These are phyloP conservation scores for Chelon auratus DNA, from an alignment of 2,797 vertebrate species.

Conservation along the genomic window DNA sequence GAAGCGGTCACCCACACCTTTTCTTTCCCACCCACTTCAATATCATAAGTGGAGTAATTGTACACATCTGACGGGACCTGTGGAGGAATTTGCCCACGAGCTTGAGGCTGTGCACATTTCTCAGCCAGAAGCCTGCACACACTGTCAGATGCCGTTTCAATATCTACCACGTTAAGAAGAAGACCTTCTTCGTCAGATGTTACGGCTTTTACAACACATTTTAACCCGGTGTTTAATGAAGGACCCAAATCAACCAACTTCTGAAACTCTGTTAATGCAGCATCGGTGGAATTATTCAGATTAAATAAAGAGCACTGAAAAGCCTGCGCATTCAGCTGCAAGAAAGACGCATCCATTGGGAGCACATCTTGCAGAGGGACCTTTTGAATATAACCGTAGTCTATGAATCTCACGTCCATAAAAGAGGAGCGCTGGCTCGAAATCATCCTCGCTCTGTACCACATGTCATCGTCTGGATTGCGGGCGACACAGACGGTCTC, in stretches of 20 bases:
- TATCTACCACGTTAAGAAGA: constrained; percentile 48
- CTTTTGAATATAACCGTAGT: constrained; percentile 82
- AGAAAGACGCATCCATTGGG: constrained; percentile 65
- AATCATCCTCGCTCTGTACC: constrained; percentile 67
- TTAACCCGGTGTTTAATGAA: constrained; percentile 19
- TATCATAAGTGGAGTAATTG: constrained; percentile 80
- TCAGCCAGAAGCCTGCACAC: constrained; percentile 21
- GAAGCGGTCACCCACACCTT: constrained; percentile 83
- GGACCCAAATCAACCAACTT: constrained; percentile 39
- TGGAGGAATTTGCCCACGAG: constrained; percentile 60
- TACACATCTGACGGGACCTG: constrained; percentile 79
- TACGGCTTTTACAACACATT: constrained; percentile 51
- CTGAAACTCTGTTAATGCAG: constrained; percentile 38
- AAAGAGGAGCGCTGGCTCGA: constrained; percentile 30
- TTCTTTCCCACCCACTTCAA: constrained; percentile 87
- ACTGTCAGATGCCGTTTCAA: constrained; percentile 41
- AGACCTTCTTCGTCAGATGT: constrained; percentile 56
- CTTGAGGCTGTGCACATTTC: constrained; percentile 68
- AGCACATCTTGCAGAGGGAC: constrained; percentile 55
- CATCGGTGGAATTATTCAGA: constrained; percentile 7
- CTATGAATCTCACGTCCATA: constrained; percentile 87
- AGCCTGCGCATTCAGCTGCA: constrained; percentile 50
- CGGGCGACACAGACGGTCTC: constrained; percentile 51
- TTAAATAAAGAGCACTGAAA: constrained; percentile 59
- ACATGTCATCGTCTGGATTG: constrained; percentile 61